These are phyloP conservation scores for Orthosia incerta DNA, from an alignment of 2,888 invertebrate species.

Conservation along the genomic window DNA sequence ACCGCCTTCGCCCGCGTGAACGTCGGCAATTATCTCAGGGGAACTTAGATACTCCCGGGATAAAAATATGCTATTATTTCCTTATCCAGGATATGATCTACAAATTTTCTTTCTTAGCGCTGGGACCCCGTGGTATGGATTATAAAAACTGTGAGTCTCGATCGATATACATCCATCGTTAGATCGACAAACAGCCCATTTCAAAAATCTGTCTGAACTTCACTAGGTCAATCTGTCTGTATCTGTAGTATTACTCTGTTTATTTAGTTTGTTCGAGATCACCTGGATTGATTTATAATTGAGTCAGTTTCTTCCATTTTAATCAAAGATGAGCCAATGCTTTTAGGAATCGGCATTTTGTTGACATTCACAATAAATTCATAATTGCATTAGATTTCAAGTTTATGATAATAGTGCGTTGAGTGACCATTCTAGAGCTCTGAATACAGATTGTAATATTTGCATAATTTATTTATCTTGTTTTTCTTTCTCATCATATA, in stretches of 20 bases:
- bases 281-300: neutral
- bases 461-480: neutral
- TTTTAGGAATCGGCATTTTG: neutral
- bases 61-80: no score
- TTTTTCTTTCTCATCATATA: neutral
- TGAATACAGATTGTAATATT: neutral
- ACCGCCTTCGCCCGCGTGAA: no score
- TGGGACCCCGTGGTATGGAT: no score
- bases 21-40: no score
- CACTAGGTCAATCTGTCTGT: neutral
- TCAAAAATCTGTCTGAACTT: neutral
- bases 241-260: neutral
- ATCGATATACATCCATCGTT: no score
- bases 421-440: neutral
- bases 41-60: no score
- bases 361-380: neutral
- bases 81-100: no score
- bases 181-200: neutral
- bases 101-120: no score
- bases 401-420: neutral
- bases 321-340: neutral
- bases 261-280: neutral
- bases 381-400: conserved; percentile 1
- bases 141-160: neutral
- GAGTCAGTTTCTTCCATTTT: neutral